These are phyloP conservation scores for Caenorhabditis parvicauda DNA, from an alignment of 2,888 invertebrate species.

Conservation along the genomic window DNA sequence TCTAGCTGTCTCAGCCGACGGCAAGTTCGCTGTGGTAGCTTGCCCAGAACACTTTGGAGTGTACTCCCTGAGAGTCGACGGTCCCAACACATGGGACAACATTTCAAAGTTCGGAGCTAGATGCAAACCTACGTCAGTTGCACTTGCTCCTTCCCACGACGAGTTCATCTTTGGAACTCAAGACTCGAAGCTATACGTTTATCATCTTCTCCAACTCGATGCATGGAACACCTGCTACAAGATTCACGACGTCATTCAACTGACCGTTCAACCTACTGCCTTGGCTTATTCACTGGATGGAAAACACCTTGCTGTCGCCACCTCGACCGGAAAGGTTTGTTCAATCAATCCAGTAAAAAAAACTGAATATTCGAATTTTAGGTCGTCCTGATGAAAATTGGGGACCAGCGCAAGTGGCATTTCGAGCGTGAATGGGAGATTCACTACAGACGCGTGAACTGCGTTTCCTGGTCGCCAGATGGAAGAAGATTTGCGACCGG, in stretches of 20 bases:
- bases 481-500: conserved; percentile 83
- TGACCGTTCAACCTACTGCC: conserved; percentile 80
- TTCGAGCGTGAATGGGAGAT: conserved; percentile 99
- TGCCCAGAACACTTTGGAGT: conserved; percentile 69
- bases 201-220: conserved; percentile 65
- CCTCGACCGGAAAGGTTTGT: conserved; percentile 73
- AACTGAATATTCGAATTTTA: too few species aligned
- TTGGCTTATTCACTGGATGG: conserved; percentile 86
- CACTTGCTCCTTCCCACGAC: conserved; percentile 75
- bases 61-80: conserved; percentile 15
- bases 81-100: too few species aligned
- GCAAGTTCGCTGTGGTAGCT: conserved; percentile 75
- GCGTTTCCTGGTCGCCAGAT: conserved; percentile 54
- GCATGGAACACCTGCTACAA: conserved; percentile 66
- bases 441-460: conserved; percentile 74
- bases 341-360: conserved; percentile 16
- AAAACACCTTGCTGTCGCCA: conserved; percentile 81
- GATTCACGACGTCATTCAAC: conserved; percentile 75
- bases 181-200: conserved; percentile 71
- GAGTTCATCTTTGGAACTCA: conserved; percentile 78
- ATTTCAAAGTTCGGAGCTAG: conserved; percentile 49
- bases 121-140: conserved; percentile 83
- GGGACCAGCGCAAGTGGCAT: too few species aligned
- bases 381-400: too few species aligned
- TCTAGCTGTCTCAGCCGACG: conserved; percentile 46